phyloP scores from a whole-genome alignment of 2,113 vertebrate species.

The Scortum barcoo region DNA sequence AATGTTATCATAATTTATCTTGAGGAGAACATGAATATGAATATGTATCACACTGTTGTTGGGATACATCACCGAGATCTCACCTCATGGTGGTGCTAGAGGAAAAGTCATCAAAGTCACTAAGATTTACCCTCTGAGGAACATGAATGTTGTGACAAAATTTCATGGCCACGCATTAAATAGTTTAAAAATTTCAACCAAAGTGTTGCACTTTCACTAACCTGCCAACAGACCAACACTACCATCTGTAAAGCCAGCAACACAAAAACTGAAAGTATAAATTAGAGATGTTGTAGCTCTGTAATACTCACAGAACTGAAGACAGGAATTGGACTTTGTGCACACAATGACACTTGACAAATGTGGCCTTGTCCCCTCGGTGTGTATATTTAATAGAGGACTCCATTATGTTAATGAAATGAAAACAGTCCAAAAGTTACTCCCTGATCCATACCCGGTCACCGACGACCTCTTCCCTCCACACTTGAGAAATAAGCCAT shows the following conservation, averaged over 20 bases:
- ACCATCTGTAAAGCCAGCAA: neutral
- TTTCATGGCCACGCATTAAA: neutral
- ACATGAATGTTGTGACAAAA: neutral
- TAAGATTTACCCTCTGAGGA: neutral
- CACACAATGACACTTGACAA: conserved; percentile 44
- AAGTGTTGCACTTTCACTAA: neutral
- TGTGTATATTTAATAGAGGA: conserved; percentile 42
- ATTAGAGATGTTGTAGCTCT: neutral
- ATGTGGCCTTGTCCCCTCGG: conserved; percentile 33
- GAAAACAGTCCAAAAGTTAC: conserved; percentile 57
- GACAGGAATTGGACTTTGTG: neutral
- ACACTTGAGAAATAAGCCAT: conserved; percentile 47
- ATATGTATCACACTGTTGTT: neutral
- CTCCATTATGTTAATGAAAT: conserved; percentile 71
- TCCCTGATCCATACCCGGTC: conserved; percentile 27
- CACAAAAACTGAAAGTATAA: neutral
- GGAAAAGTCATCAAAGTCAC: neutral
- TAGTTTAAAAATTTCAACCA: neutral
- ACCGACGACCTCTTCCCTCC: conserved; percentile 21
- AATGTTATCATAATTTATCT: neutral
- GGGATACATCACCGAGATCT: neutral
- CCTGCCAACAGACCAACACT: too few relatives aligned
- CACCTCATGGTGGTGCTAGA: neutral
- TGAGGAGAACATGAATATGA: neutral
- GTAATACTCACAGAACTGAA: conserved; percentile 1